Base-by-base conservation (phyloP, 2,797 vertebrate species). In the Carcharodon carcharias region DNA sequence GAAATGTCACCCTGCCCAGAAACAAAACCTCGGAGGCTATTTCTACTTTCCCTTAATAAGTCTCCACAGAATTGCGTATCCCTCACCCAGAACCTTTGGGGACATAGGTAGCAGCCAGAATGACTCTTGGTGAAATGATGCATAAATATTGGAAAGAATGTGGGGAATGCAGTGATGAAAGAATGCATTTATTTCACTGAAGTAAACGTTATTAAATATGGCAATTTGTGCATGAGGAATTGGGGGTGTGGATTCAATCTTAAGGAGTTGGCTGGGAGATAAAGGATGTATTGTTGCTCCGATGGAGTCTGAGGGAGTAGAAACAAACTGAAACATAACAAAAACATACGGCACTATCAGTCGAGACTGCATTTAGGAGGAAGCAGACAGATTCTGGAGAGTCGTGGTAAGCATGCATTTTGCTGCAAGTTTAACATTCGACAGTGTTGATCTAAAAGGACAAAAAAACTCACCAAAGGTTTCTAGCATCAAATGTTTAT, bases 251-350 rank as follows among this genome's bases (percentile, higher is more conserved):
- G 96, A 96, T 97, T 97, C 82, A 97, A 97, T 96, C 97, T 97
- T 96, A 71, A 96, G 96, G 97, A 96, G 96, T 96, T 97, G 98
- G 97, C 97, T 98, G 97, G 97, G 97, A 98, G 97, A 98, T 97
- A 98, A 98, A 98, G 98, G 97, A 97, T 97, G 97, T 96, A 97
- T 98, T 98, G 98, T 98, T 98, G 97, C 97, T 97, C 97, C 96
- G 97, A 95, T 95, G 45, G 50, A 95, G 69, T 31, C 94, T 95
- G 67, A 56, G 94, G 14, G 45, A 54, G 67, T 16, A 18, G 69
- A 56, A 95, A 73, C 94, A 95, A 56, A 54, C 50, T 77, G 65
- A 77, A 95, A 73, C 94, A 95, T 77, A 73, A 95, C 69, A 95
- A 95, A 95, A 56, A 77, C 94, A 95, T 56, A 77, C 93, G 21